Base-by-base conservation (phyloP, 2,797 vertebrate species). In the Apogon talboti region DNA sequence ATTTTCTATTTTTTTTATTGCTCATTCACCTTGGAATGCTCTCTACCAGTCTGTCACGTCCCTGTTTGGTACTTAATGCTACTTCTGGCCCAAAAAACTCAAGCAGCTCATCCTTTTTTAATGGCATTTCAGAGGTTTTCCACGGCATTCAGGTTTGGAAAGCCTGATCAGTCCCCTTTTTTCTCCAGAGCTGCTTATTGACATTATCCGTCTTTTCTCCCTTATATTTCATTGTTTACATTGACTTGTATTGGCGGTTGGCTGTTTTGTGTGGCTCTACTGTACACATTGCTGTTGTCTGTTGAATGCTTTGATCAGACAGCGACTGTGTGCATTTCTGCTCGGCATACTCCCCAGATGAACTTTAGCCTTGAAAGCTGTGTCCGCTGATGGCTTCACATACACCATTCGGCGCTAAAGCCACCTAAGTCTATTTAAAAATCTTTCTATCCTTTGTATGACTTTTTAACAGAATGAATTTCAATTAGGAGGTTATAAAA, bases 401-500 rank as follows among this genome's bases (percentile, higher is more conserved):
- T 51, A 73, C 68, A 47, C 71, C 19, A n/a, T 63, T 85, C 64
- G 66, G 78, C 81, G 71, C 62, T 6, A 7, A 63, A 80, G 60
- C 59, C 1, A n/a, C 46, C 45, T 48, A 7, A 2, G 30, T 78
- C 77, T 76, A 68, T 79, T 65, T 62, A 52, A 55, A 68, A 82
- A 65, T 78, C 71, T 51, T 74, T 75, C 40, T 55, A 21, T 33
- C 15, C 11, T 0, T 41, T 67, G 52, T 55, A 16, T 6, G 11
- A n/a, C 3, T 71, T 66, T 47, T 54, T 50, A 18, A 28, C 66
- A 21, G 63, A 82, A 82, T 77, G 0, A 51, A 69, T 83, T 79
- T 45, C 37, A 76, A 82, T 82, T 59, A 76, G 58, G 48, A 40
- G 18, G 18, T 66, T 78, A 69, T 71, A 78, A 85, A 87, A 79